Percentiles rank a stretch among this genome's conserved stretches.
Evolutionary conservation across 2,888 invertebrate genomes (phyloP).

Genomic region (Hemistola chrysoprasaria): DNA sequence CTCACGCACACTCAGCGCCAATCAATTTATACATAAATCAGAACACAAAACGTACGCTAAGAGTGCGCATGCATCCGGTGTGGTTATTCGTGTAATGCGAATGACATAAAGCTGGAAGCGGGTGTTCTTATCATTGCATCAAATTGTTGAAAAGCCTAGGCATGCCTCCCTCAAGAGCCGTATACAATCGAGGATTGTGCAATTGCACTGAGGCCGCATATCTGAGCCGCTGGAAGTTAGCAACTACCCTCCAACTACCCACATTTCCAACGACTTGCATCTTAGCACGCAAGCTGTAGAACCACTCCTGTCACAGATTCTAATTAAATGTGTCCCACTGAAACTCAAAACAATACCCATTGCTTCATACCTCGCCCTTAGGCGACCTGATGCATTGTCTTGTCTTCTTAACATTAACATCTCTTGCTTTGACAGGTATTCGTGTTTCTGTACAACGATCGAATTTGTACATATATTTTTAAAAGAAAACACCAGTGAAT

Average conservation of each 20-base stretch:
- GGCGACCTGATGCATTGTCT: slow-evolving; percentile 39
- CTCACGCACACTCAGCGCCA: slow-evolving; percentile 34
- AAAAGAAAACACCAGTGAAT: background rate
- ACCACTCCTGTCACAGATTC: slow-evolving; percentile 42
- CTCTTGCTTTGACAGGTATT: slow-evolving; percentile 18
- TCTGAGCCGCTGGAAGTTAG: slow-evolving; percentile 51
- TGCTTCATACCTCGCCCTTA: slow-evolving; percentile 45
- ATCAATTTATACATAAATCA: slow-evolving; percentile 16
- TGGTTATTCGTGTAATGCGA: slow-evolving; percentile 21
- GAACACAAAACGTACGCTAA: slow-evolving; percentile 9
- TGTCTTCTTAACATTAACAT: slow-evolving; percentile 34
- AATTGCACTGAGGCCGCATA: slow-evolving; percentile 50
- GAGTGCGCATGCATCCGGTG: slow-evolving; percentile 9
- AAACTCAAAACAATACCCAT: slow-evolving; percentile 55
- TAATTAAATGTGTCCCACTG: slow-evolving; percentile 47
- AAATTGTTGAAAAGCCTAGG: slow-evolving; percentile 46
- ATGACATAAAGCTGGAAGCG: slow-evolving; percentile 25
- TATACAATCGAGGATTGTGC: slow-evolving; percentile 51
- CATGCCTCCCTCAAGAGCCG: slow-evolving; percentile 38
- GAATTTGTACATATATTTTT: slow-evolving; percentile 4
- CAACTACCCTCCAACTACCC: slow-evolving; percentile 36
- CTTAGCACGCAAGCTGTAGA: slow-evolving; percentile 37
- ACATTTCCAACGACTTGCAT: slow-evolving; percentile 30
- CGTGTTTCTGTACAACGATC: slow-evolving; percentile 4
- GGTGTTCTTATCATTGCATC: slow-evolving; percentile 43